Conservation (phyloP, 2,113 vertebrate genomes). For the Haplochromis vanheusdeni region DNA sequence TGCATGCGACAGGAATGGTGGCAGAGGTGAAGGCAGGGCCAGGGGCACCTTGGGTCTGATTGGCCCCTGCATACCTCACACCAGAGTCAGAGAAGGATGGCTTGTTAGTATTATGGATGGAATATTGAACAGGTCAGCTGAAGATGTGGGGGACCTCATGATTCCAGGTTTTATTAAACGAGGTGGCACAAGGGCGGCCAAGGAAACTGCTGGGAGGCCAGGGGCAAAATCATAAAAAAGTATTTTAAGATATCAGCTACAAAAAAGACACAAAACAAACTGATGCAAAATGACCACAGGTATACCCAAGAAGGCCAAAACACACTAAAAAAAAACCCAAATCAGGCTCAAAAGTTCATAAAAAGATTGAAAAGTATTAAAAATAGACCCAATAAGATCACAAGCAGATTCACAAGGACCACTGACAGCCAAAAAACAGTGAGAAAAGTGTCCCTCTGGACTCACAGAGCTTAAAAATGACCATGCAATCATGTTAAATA, state of each 20-base stretch:
- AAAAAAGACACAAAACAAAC: background rate
- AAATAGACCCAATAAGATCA: background rate
- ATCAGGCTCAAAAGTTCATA: background rate
- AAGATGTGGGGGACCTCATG: background rate
- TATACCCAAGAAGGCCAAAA: background rate
- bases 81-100: background rate
- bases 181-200: background rate
- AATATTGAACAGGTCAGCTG: background rate
- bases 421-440: fast-evolving
- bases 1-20: background rate
- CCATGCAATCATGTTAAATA: background rate
- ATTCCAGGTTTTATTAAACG: background rate
- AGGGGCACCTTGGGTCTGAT: background rate
- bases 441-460: background rate
- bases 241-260: background rate
- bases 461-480: background rate
- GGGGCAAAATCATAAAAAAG: background rate
- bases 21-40: background rate
- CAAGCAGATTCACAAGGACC: background rate
- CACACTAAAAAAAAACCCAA: fast-evolving
- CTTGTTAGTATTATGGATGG: background rate
- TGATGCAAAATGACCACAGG: background rate
- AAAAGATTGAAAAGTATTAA: background rate
- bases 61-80: background rate
- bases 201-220: background rate